Evolutionary conservation across 2,888 invertebrate species (phyloP).

Genomic region (Fissipunctia ypsillon): DNA sequence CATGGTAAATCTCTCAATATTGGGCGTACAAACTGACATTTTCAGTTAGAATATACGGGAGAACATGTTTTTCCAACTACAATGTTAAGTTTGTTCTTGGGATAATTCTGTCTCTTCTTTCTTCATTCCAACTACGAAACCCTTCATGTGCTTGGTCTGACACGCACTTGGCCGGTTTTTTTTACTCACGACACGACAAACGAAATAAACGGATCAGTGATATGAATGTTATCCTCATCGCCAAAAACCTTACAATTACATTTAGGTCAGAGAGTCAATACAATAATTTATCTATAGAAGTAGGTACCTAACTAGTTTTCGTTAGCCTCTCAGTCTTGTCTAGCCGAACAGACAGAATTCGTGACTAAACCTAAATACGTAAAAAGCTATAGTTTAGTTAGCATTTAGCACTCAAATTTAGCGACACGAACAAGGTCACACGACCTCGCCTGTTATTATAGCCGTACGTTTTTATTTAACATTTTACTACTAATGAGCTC

Average conservation of each 20-base stretch:
- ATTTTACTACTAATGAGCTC: constrained; percentile 50
- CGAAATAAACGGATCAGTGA: too few species aligned
- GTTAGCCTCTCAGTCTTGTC: neutral
- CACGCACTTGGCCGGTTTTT: too few species aligned
- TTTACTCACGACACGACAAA: too few species aligned
- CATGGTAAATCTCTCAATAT: too few species aligned
- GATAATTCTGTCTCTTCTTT: too few species aligned
- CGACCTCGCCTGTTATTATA: constrained; percentile 39
- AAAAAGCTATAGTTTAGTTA: constrained; percentile 35
- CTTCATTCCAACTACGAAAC: too few species aligned
- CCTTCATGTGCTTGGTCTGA: too few species aligned
- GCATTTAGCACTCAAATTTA: constrained; percentile 28
- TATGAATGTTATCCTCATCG: too few species aligned
- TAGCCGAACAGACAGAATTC: constrained; percentile 12
- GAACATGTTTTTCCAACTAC: too few species aligned
- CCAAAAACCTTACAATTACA: neutral
- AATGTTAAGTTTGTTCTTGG: too few species aligned
- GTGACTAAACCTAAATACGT: constrained; percentile 28
- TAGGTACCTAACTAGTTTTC: neutral
- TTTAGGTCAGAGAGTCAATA: constrained; percentile 4
- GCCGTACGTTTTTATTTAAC: constrained; percentile 29
- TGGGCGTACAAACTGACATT: too few species aligned
- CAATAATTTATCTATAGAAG: neutral
- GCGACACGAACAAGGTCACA: constrained; percentile 54
- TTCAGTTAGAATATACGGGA: too few species aligned